Percentiles rank a stretch among this genome's conserved stretches.
Conservation (phyloP, 1,140 invertebrate species). For the Orussus abietinus region DNA sequence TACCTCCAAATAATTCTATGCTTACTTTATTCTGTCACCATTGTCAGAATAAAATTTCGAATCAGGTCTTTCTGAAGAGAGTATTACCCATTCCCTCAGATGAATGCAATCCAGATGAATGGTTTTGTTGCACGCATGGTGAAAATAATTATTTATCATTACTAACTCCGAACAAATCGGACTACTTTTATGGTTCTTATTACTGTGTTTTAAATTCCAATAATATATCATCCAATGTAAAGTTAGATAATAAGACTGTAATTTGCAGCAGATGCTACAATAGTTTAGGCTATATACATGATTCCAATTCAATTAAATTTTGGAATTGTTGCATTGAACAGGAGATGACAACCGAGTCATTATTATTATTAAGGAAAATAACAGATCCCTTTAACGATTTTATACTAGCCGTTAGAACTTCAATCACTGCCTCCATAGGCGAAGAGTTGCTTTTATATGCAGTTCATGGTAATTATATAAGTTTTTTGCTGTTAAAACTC, state of each 20-base stretch:
- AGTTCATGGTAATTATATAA: conserved; percentile 26
- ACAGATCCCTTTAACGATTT: conserved; percentile 39
- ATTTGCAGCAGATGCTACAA: conserved; percentile 40
- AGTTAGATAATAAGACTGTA: conserved; percentile 23
- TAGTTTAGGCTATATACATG: conserved; percentile 31
- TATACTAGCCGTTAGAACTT: conserved; percentile 33
- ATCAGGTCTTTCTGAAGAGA: conserved; percentile 31
- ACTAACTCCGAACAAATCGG: conserved; percentile 30
- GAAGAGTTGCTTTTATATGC: conserved; percentile 39
- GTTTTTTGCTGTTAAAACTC: conserved; percentile 38
- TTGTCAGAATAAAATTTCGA: conserved; percentile 38
- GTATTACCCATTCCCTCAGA: conserved; percentile 38
- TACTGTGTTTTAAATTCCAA: conserved; percentile 33
- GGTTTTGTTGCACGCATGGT: conserved; percentile 45
- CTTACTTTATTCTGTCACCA: conserved; percentile 26
- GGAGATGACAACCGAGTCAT: conserved; percentile 7
- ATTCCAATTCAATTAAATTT: conserved; percentile 31
- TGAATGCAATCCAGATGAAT: conserved; percentile 42
- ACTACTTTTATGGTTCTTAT: conserved; percentile 42
- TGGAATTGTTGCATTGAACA: conserved; percentile 43
- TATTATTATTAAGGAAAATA: conserved; percentile 13
- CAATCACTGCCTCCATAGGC: conserved; percentile 25
- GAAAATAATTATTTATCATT: conserved; percentile 17
- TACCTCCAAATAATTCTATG: conserved; percentile 20
- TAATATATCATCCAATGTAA: conserved; percentile 30